Conservation (phyloP, 1,140 invertebrate genomes). For the Sycophaga agraensis region DNA sequence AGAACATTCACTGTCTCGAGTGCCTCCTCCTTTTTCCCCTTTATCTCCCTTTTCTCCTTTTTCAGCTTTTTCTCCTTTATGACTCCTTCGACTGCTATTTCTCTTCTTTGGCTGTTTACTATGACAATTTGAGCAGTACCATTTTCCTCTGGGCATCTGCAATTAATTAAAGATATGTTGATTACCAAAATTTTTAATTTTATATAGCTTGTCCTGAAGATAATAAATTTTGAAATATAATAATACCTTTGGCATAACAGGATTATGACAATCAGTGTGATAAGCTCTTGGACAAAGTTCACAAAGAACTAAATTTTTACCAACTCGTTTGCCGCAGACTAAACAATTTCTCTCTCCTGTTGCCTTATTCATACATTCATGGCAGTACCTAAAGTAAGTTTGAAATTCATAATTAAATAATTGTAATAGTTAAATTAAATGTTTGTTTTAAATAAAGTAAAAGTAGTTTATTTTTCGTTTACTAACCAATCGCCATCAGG, state of each 20-base stretch:
- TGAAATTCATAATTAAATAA: no score
- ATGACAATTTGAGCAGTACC: constrained; percentile 82
- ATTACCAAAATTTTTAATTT: not conserved
- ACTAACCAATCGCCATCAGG: constrained; percentile 95
- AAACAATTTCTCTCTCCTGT: constrained; percentile 84
- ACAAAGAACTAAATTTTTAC: constrained; percentile 80
- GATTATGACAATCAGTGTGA: constrained; percentile 90
- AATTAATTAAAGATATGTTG: not conserved
- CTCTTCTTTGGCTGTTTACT: constrained; percentile 77
- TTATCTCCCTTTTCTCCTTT: constrained; percentile 60
- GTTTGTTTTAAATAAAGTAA: not conserved
- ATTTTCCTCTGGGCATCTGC: constrained; percentile 79
- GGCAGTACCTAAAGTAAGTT: constrained; percentile 83
- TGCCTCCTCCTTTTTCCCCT: constrained; percentile 43
- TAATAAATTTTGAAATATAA: not conserved
- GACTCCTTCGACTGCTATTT: constrained; percentile 60
- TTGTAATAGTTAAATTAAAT: not conserved
- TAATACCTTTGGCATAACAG: constrained; percentile 77
- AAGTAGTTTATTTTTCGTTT: not conserved
- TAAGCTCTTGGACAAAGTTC: constrained; percentile 88
- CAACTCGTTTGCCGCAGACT: constrained; percentile 80
- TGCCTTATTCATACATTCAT: constrained; percentile 95
- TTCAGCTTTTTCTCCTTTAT: constrained; percentile 61
- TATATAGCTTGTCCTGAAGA: no score
- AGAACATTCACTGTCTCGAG: constrained; percentile 60